Evolutionary conservation across 2,888 invertebrate species (phyloP).

Genomic region (Tromatobia lineatoria): DNA sequence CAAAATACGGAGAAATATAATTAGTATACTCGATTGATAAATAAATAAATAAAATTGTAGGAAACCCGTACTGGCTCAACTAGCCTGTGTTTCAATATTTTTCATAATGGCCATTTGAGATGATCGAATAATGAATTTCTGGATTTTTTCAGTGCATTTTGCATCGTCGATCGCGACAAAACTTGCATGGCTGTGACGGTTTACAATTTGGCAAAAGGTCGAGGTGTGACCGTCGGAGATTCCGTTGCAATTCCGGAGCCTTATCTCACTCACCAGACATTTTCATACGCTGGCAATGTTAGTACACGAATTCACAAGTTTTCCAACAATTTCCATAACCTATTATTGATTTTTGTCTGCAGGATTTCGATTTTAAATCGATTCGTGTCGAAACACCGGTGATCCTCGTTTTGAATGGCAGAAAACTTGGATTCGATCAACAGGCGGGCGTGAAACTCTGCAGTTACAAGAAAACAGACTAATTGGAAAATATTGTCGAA

Average conservation of each 20-base stretch:
- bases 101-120: not conserved
- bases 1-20: too few relatives aligned
- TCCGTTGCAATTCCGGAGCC: conserved; percentile 94
- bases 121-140: not conserved
- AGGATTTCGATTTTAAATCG: conserved; percentile 91
- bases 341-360: conserved; percentile 79
- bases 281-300: conserved; percentile 87
- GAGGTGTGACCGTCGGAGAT: conserved; percentile 94
- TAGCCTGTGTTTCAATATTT: too few relatives aligned
- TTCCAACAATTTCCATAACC: not conserved
- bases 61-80: too few relatives aligned
- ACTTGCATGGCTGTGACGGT: conserved; percentile 92
- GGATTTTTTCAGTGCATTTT: conserved; percentile 90
- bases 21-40: too few relatives aligned
- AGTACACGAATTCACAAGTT: conserved; percentile 74
- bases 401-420: conserved; percentile 91
- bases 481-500: not conserved
- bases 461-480: conserved; percentile 89
- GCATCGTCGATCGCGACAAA: conserved; percentile 91
- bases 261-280: conserved; percentile 87
- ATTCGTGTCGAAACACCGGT: conserved; percentile 93
- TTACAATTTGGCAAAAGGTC: conserved; percentile 94
- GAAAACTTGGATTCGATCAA: conserved; percentile 89
- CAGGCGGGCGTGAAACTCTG: conserved; percentile 89
- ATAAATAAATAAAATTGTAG: too few relatives aligned